Conservation (phyloP, 2,797 vertebrate genomes). For the Microchirus variegatus region DNA sequence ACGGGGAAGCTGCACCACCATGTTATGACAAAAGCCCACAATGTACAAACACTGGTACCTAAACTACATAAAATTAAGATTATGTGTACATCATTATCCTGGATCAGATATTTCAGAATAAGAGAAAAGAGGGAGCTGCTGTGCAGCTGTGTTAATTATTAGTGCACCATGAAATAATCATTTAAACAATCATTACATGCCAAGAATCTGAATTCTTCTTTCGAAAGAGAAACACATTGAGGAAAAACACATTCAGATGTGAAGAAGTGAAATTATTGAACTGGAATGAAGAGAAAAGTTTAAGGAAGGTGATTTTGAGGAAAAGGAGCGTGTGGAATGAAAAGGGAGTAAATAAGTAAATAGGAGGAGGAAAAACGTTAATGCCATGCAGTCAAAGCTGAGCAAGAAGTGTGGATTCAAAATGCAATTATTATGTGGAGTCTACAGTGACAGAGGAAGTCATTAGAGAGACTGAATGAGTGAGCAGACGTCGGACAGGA, state of each 20-base stretch:
- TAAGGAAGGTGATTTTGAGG: neutral
- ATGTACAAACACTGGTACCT: too few relatives aligned
- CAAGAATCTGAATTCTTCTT: too few relatives aligned
- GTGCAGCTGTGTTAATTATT: too few relatives aligned
- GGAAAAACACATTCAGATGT: neutral
- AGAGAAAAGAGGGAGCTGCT: too few relatives aligned
- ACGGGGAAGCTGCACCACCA: too few relatives aligned
- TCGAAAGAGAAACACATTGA: neutral
- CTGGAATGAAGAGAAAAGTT: neutral
- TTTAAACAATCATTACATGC: too few relatives aligned
- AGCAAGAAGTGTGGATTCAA: slow-evolving; percentile 3
- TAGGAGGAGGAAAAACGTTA: neutral
- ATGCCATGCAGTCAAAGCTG: slow-evolving; percentile 21
- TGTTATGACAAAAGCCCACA: too few relatives aligned
- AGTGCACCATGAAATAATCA: too few relatives aligned
- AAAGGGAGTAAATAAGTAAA: neutral
- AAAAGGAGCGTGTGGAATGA: neutral
- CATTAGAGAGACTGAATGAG: slow-evolving; percentile 14
- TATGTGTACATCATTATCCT: too few relatives aligned
- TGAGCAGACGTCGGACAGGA: slow-evolving; percentile 5
- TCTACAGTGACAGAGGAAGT: neutral
- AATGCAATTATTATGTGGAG: neutral
- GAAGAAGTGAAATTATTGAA: neutral
- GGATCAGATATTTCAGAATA: too few relatives aligned
- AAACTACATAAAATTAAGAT: too few relatives aligned